Evolutionary conservation across 2,888 invertebrate genomes (phyloP), one percentile per base, ranked within the genome.

Genomic region (Acronicta alni): DNA sequence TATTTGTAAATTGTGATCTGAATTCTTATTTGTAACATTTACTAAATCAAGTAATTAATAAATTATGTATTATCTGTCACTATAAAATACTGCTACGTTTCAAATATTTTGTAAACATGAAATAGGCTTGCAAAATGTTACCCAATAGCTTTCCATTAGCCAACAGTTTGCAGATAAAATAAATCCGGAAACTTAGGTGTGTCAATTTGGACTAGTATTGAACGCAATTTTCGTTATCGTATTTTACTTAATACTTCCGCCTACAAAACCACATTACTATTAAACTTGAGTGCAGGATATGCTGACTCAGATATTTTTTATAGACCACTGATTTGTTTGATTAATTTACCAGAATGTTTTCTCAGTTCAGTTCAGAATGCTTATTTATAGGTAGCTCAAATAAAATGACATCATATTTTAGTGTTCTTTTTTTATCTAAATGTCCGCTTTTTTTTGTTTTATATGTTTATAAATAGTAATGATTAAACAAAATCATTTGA

Each of bases 181-280:
- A 42, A 57, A 68, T 68, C 64, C 59, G 57, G 48, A 73, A 55
- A 73, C 57, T 38, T 68, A 52, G 59, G 59, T 30, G 74, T 71
- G 64, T 45, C 64, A 43, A 46, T 64, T 68, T 43, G 17, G 42
- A 57, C 54, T 48, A 64, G 41, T 51, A 47, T 56, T 37, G 23
- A 45, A 39, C 12, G 46, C 42, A 63, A 64, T 68, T 73, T 68
- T 59, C 54, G 46, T 20, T 59, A 72, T 63, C 51, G 17, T 45
- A 23, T 52, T 56, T 51, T 18, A 54, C 26, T 7, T 17, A 35
- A 42, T 0, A 57, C 37, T 56, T 67, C 67, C 67, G 57, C 38
- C 59, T 16, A 41, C 37, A 0, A 44, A 46, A 42, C 51, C 16
- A 37, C 30, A 52, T 44, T 43, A 6, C 20, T 49, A n/a, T 42